phyloP scores from a whole-genome alignment of 92 coral and sea anemone genomes.

The Galaxea fascicularis region DNA sequence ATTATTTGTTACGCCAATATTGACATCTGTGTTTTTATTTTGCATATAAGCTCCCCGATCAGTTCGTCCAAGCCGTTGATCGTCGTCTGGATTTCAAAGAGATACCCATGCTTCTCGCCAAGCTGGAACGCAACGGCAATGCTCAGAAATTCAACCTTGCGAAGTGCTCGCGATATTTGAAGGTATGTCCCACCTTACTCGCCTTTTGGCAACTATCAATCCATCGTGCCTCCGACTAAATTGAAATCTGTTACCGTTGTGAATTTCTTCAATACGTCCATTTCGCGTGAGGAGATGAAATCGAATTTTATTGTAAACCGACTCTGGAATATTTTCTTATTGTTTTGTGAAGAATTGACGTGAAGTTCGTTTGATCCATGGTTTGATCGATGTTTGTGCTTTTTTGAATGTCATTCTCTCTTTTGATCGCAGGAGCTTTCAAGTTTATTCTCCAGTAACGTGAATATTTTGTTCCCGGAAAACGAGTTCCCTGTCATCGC shows the following conservation, averaged over 20 bases:
- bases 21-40: constrained; percentile 3
- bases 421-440: constrained; percentile 68
- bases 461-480: constrained; percentile 45
- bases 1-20: not conserved
- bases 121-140: constrained; percentile 72
- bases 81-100: constrained; percentile 79
- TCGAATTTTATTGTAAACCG: not conserved
- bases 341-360: constrained; percentile 7
- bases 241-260: not conserved
- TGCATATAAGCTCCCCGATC: constrained; percentile 72
- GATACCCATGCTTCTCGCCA: constrained; percentile 76
- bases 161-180: constrained; percentile 59
- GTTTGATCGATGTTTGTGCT: constrained; percentile 11
- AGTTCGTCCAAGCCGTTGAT: constrained; percentile 83
- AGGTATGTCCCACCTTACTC: constrained; percentile 36
- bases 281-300: not conserved
- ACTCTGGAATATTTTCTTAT: constrained; percentile 7
- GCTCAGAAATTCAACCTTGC: constrained; percentile 72
- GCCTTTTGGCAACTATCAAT: not conserved
- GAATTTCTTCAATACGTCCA: not conserved
- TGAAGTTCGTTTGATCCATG: constrained; percentile 16
- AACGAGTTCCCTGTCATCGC: constrained; percentile 35
- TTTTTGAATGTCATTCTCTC: not conserved
- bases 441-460: constrained; percentile 29
- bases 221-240: not conserved